Evolutionary conservation across 2,888 invertebrate species (phyloP).

Genomic region (Mactromeris polynyma): DNA sequence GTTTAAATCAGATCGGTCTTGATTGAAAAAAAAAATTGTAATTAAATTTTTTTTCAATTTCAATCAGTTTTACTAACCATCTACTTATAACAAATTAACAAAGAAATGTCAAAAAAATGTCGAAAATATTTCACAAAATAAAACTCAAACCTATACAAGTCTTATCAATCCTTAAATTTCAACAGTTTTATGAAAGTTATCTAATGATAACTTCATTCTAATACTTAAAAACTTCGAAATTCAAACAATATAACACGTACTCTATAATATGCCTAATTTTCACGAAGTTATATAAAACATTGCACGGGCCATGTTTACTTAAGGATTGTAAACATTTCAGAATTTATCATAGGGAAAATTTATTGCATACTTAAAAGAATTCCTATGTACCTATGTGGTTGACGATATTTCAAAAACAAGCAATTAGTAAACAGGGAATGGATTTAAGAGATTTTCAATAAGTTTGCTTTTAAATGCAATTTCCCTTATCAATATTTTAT

Average conservation of each 20-base stretch:
- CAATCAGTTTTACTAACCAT: no score
- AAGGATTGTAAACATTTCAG: background rate
- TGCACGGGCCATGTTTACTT: background rate
- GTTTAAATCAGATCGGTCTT: no score
- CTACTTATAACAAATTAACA: no score
- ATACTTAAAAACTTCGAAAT: background rate
- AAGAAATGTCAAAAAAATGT: background rate
- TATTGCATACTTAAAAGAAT: slow-evolving; percentile 20
- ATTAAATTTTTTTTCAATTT: no score
- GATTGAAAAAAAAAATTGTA: no score
- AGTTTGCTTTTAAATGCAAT: background rate
- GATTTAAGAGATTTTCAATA: background rate
- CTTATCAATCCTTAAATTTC: background rate
- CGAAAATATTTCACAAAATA: background rate
- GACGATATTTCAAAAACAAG: background rate
- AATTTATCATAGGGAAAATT: background rate
- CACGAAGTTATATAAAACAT: background rate
- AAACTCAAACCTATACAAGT: background rate
- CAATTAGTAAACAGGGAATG: background rate
- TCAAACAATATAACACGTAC: background rate
- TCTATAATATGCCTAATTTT: background rate
- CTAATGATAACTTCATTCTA: background rate
- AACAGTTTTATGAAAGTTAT: background rate
- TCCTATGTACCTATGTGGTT: slow-evolving; percentile 2
- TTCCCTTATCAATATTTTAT: slow-evolving; percentile 7